Conservation (phyloP, 2,888 invertebrate species). For the Thereva unica region DNA sequence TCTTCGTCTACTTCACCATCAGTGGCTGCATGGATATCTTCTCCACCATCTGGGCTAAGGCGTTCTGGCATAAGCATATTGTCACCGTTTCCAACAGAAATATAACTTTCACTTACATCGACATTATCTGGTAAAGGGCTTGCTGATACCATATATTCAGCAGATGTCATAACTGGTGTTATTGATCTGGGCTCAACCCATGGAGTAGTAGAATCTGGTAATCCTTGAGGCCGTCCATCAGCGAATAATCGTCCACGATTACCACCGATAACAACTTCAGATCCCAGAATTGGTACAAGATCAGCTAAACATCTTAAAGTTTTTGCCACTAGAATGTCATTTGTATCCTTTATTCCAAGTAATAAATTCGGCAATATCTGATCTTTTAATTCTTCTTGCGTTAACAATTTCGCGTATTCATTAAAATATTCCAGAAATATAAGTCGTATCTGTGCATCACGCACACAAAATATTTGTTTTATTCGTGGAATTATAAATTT, state of each 20-base stretch:
- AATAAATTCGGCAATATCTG: conserved; percentile 86
- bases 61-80: conserved; percentile 65
- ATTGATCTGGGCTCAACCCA: conserved; percentile 57
- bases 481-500: conserved; percentile 76
- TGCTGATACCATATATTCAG: conserved; percentile 53
- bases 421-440: conserved; percentile 78
- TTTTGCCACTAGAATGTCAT: conserved; percentile 79
- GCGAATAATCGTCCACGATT: conserved; percentile 79
- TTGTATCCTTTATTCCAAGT: conserved; percentile 84
- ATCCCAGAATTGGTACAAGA: conserved; percentile 82
- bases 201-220: conserved; percentile 46
- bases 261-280: conserved; percentile 83
- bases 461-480: conserved; percentile 79
- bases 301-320: conserved; percentile 82
- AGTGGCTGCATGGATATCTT: conserved; percentile 63
- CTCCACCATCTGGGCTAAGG: conserved; percentile 82
- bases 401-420: conserved; percentile 74
- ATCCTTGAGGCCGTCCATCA: conserved; percentile 74
- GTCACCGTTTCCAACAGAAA: conserved; percentile 25
- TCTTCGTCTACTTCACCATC: conserved; percentile 63
- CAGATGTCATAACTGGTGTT: conserved; percentile 51
- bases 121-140: conserved; percentile 53
- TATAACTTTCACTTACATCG: conserved; percentile 44
- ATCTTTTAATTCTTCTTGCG: conserved; percentile 73
- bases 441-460: conserved; percentile 81